Evolutionary conservation across 2,888 invertebrate species (phyloP), one percentile per base, ranked within the genome.

Genomic region (Apamea crenata): DNA sequence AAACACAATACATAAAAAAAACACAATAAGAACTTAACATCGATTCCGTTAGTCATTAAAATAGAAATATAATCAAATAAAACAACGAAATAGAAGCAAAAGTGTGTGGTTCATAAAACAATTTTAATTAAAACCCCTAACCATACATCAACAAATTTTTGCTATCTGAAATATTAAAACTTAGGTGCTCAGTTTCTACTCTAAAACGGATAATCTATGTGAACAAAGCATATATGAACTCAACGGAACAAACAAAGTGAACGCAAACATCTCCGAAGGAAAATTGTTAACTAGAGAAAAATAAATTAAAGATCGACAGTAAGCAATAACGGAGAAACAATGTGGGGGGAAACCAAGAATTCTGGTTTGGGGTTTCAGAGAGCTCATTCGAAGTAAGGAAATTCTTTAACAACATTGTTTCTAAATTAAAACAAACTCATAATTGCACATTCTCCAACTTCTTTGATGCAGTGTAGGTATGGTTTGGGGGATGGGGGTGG

Each of bases 361-460:
- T 95, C 94, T 94, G 96, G 95, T 95, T 96, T 95, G 94, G 94
- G 95, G 94, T 95, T 95, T 91, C 91, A 92, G 92, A 91, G 87
- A 95, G 94, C 94, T 94, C 91, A 94, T 93, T 95, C 93, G 91
- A 93, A 95, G 95, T 94, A 94, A 94, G 95, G 93, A 94, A 95
- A 96, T 96, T 96, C 96, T 96, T 96, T 92, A 93, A 91, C 94
- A 96, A 96, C 96, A 96, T 96, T 96, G 97, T 97, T 96, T 95
- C 95, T 94, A 96, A 96, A 96, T 96, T 96, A 96, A 96, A 96
- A 97, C 96, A 96, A 97, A 96, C 96, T 96, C 95, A 96, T 96
- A 96, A 97, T 97, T 96, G 96, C 96, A 96, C 96, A 96, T 97
- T 96, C 96, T 94, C 93, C 83, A 94, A 96, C 94, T 96, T 96